These are phyloP conservation scores for Macaca nemestrina DNA, from an alignment of 2,113 vertebrate species.

Conservation along the genomic window DNA sequence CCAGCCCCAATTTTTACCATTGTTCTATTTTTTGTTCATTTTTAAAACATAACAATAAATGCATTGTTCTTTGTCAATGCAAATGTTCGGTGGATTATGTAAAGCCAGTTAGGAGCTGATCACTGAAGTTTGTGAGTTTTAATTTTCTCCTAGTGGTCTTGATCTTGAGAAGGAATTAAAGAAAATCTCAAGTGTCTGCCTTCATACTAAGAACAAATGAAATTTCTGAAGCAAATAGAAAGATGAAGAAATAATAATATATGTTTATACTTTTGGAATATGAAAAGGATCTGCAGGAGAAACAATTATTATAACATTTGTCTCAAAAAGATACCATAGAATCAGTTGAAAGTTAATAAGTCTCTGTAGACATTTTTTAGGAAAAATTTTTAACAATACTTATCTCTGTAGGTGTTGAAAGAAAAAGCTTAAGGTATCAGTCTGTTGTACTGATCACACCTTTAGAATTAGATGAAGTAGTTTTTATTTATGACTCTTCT, in stretches of 20 bases:
- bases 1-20: not conserved
- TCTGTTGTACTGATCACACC: conserved; percentile 1
- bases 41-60: not conserved
- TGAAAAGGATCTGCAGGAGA: not conserved
- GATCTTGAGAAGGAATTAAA: conserved; percentile 10
- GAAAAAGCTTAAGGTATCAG: not conserved
- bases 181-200: not conserved
- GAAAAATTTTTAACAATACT: not conserved
- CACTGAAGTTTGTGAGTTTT: not conserved
- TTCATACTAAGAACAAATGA: not conserved
- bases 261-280: not conserved
- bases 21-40: not conserved
- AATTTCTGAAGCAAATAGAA: not conserved
- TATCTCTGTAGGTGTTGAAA: not conserved
- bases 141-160: not conserved
- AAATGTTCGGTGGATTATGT: not conserved
- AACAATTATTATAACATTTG: conserved; percentile 4
- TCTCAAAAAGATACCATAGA: not conserved
- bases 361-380: not conserved
- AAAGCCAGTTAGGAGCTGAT: not conserved
- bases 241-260: not conserved
- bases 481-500: not conserved
- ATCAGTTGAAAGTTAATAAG: not conserved
- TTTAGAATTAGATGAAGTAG: not conserved
- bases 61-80: not conserved